phyloP scores from a whole-genome alignment of 2,797 vertebrate genomes.

The Sebastes trivittatus region DNA sequence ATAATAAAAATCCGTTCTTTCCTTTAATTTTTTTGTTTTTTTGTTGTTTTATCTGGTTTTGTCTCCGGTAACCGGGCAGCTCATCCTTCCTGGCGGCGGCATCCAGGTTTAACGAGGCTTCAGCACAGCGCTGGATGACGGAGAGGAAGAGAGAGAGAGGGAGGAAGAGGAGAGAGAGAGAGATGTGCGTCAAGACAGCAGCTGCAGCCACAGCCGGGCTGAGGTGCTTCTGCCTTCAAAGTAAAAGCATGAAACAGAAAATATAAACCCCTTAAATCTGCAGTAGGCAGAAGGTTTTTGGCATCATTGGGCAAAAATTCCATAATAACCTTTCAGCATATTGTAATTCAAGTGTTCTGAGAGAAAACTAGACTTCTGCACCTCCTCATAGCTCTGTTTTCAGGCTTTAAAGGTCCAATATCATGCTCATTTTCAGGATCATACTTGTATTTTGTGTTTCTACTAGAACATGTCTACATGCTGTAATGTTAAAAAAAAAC shows the following conservation, averaged over 20 bases:
- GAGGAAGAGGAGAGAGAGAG: constrained; percentile 11
- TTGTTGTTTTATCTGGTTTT: neutral
- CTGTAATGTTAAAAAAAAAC: no score
- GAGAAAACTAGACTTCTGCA: no score
- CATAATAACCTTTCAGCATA: no score
- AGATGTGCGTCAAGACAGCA: constrained; percentile 46
- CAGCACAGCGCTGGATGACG: constrained; percentile 42
- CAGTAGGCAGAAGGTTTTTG: no score
- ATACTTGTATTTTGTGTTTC: no score
- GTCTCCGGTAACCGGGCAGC: constrained; percentile 23
- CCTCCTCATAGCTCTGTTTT: no score
- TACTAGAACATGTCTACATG: no score
- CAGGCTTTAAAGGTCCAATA: no score
- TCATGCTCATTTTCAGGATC: no score
- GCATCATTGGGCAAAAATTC: no score
- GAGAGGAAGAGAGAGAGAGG: neutral
- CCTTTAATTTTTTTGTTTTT: neutral
- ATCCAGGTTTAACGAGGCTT: constrained; percentile 56
- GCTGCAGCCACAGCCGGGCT: neutral
- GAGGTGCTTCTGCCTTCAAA: constrained; percentile 52
- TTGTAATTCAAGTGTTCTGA: no score
- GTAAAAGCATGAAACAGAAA: constrained; percentile 54
- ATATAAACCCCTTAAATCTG: no score
- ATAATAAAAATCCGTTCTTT: neutral
- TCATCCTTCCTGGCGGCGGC: constrained; percentile 52